Conservation (phyloP, 1,140 invertebrate genomes). For the Drosophila nasuta region DNA sequence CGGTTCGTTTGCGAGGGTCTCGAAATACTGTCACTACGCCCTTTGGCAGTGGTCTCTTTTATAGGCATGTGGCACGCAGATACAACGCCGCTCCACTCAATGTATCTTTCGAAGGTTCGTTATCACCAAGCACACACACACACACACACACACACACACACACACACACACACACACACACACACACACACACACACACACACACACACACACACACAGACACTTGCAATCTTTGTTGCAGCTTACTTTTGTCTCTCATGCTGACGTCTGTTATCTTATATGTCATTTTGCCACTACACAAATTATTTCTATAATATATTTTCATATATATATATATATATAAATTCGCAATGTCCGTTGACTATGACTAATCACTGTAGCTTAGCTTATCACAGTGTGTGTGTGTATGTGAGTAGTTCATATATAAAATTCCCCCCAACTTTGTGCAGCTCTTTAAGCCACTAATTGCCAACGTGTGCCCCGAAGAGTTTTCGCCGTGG, state of each 20-base stretch:
- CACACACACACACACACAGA: constrained; percentile 6
- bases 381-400: constrained; percentile 25
- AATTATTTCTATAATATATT: constrained; percentile 9
- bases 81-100: constrained; percentile 15
- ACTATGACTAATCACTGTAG: constrained; percentile 33
- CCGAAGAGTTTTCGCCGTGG: not conserved
- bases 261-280: constrained; percentile 42
- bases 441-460: constrained; percentile 1
- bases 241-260: constrained; percentile 38
- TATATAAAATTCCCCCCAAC: constrained; percentile 11
- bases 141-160: too few relatives aligned
- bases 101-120: constrained; percentile 16
- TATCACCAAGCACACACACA: constrained; percentile 29
- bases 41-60: constrained; percentile 34
- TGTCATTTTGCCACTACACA: constrained; percentile 7
- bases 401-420: not conserved
- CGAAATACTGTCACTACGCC: constrained; percentile 35
- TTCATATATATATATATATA: constrained; percentile 13
- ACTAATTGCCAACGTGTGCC: constrained; percentile 21
- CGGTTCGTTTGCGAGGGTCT: constrained; percentile 25
- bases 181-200: too few relatives aligned
- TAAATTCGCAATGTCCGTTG: not conserved
- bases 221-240: constrained; percentile 22
- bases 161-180: too few relatives aligned
- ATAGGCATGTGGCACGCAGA: constrained; percentile 31